phyloP scores from a whole-genome alignment of 1,140 invertebrate genomes.

The Sycophila sp. region DNA sequence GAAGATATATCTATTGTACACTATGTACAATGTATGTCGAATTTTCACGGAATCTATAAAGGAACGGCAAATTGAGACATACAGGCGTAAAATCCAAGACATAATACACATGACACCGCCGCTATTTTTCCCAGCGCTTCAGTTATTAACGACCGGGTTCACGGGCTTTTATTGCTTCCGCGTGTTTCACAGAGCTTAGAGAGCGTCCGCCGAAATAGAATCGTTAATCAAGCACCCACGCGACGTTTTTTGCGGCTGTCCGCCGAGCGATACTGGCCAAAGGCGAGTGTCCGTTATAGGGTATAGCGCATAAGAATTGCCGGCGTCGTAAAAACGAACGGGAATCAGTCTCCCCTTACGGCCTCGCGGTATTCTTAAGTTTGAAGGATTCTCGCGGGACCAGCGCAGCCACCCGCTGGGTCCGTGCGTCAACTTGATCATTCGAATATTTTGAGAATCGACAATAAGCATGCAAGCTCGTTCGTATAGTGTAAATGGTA shows the following conservation, averaged over 20 bases:
- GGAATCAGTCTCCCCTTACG: not conserved
- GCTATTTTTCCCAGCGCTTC: not conserved
- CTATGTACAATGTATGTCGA: too few relatives aligned
- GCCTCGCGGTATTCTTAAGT: too few relatives aligned
- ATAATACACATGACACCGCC: too few relatives aligned
- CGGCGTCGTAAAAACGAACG: slow-evolving; percentile 22
- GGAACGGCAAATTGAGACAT: not conserved
- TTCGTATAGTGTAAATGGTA: too few relatives aligned
- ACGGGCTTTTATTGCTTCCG: slow-evolving; percentile 18
- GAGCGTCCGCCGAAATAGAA: slow-evolving; percentile 16
- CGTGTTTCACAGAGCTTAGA: not conserved
- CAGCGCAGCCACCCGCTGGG: not conserved
- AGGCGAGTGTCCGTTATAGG: slow-evolving; percentile 9
- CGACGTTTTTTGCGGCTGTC: not conserved
- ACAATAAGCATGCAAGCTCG: too few relatives aligned
- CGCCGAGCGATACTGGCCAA: too few relatives aligned
- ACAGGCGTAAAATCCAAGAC: too few relatives aligned
- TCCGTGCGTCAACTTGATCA: too few relatives aligned
- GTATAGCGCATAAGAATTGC: not conserved
- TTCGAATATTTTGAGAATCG: too few relatives aligned
- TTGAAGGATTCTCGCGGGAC: too few relatives aligned
- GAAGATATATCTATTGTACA: too few relatives aligned
- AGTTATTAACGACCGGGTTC: slow-evolving; percentile 2
- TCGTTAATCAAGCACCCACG: slow-evolving; percentile 21
- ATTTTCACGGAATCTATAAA: too few relatives aligned